Evolutionary conservation across 2,797 vertebrate genomes (phyloP).

Genomic region (Notamacropus eugenii): DNA sequence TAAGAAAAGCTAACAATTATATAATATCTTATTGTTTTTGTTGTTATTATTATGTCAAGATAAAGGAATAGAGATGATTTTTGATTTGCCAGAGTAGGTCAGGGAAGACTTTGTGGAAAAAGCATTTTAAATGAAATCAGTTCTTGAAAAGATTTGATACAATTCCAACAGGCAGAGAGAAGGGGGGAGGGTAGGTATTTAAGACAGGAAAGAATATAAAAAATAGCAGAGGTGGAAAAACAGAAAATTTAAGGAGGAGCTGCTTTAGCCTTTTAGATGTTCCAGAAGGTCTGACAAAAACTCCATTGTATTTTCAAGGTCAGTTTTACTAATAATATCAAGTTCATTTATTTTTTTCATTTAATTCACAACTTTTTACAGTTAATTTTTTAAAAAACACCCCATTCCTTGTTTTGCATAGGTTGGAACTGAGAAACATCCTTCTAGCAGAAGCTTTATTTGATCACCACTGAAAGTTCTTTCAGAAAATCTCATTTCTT

Average conservation of each 20-base stretch:
- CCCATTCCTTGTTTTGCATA: background rate
- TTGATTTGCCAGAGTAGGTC: background rate
- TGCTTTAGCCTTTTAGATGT: background rate
- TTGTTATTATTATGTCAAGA: background rate
- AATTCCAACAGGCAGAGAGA: background rate
- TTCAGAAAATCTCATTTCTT: background rate
- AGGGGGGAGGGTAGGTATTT: background rate
- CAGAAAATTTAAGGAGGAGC: background rate
- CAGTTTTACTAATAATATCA: background rate
- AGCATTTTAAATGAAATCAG: background rate
- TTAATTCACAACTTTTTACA: background rate
- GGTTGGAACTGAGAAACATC: background rate
- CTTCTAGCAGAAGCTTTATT: background rate
- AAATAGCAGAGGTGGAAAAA: background rate
- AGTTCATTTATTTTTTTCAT: background rate
- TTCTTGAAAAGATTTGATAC: background rate
- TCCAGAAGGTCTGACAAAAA: background rate
- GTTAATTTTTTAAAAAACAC: background rate
- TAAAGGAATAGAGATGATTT: background rate
- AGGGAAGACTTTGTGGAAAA: background rate
- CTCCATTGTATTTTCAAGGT: background rate
- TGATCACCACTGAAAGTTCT: background rate
- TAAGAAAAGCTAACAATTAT: background rate
- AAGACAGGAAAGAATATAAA: background rate
- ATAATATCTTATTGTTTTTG: background rate